Conservation (phyloP, 2,113 vertebrate species). For the Xenus cinereus region DNA sequence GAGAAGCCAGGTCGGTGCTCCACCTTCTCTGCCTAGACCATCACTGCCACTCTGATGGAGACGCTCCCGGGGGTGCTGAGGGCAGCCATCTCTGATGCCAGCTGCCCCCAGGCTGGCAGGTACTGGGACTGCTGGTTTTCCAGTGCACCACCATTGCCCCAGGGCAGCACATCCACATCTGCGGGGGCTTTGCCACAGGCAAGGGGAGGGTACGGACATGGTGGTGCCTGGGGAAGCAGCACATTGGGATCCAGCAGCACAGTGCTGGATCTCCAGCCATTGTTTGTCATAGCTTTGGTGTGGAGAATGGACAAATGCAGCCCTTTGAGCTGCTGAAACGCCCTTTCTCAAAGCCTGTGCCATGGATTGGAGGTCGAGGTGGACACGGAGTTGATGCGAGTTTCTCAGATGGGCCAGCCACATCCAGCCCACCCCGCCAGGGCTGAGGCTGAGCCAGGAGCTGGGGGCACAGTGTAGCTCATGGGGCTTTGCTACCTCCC, state of each 20-base stretch:
- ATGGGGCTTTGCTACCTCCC: not conserved
- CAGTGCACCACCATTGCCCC: not conserved
- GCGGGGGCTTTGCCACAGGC: not conserved
- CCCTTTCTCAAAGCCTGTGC: not conserved
- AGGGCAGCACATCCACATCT: not conserved
- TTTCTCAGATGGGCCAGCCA: not conserved
- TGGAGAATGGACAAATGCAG: not conserved
- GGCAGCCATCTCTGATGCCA: not conserved
- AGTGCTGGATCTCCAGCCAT: not conserved
- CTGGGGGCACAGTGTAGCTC: not conserved
- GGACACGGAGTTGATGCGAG: not conserved
- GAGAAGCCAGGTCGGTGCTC: not conserved
- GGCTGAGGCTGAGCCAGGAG: not conserved
- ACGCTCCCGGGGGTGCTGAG: accelerated
- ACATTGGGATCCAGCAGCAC: too few species aligned
- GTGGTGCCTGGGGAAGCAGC: not conserved
- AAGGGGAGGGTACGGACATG: not conserved
- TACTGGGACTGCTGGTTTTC: not conserved
- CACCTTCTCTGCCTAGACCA: not conserved
- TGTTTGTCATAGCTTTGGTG: not conserved
- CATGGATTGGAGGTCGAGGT: accelerated
- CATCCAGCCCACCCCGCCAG: accelerated
- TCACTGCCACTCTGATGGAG: not conserved
- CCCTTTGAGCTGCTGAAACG: not conserved
- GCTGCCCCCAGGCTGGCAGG: not conserved